Conservation (phyloP, 2,113 vertebrate genomes). For the Onychostoma macrolepis region DNA sequence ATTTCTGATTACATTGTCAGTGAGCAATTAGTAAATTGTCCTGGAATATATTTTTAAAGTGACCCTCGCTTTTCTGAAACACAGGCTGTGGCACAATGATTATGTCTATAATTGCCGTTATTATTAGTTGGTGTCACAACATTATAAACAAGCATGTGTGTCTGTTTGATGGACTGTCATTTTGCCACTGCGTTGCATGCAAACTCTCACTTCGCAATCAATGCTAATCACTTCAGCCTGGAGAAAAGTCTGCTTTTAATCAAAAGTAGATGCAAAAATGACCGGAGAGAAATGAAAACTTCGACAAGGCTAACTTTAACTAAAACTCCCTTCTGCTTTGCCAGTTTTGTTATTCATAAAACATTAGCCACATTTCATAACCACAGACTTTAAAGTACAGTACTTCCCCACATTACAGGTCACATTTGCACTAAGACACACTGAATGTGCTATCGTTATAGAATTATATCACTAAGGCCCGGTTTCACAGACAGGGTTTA, state of each 20-base stretch:
- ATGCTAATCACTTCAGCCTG: conserved; percentile 44
- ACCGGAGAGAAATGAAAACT: background rate
- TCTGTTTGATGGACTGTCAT: conserved; percentile 14
- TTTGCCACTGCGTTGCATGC: conserved; percentile 14
- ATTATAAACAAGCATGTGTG: conserved; percentile 8
- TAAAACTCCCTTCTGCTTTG: background rate
- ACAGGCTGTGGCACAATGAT: background rate
- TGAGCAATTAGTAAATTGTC: background rate
- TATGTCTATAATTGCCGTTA: background rate
- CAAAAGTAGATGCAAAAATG: conserved; percentile 19
- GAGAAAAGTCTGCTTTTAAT: conserved; percentile 42
- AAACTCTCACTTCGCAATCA: conserved; percentile 47
- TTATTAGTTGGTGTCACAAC: conserved; percentile 15
- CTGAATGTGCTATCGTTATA: background rate
- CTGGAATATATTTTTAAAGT: background rate
- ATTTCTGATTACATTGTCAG: background rate
- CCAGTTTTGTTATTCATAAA: background rate
- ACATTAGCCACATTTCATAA: background rate
- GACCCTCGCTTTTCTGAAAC: background rate
- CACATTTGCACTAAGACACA: background rate
- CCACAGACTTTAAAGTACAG: background rate
- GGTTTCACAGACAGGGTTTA: too few species aligned
- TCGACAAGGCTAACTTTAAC: background rate
- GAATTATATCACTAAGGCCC: background rate
- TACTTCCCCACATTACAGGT: background rate